These are phyloP conservation scores for Mus minutoides DNA, from an alignment of 2,797 vertebrate genomes.

Conservation along the genomic window DNA sequence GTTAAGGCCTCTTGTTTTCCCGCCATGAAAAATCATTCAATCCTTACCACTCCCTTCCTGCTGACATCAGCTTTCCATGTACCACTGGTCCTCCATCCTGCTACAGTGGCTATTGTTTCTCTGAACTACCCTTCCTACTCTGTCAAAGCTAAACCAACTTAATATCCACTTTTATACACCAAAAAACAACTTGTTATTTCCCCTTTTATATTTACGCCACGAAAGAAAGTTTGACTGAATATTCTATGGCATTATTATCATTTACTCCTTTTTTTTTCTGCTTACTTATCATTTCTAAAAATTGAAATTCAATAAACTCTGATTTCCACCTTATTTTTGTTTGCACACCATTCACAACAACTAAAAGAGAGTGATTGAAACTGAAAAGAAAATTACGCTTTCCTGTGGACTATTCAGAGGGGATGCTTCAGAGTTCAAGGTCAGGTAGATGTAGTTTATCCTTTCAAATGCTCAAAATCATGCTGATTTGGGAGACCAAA, in stretches of 20 bases:
- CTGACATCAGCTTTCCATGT: no score
- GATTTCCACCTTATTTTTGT: not conserved
- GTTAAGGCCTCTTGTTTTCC: not conserved
- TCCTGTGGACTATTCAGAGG: not conserved
- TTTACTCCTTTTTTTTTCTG: not conserved
- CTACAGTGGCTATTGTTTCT: not conserved
- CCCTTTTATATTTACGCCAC: not conserved
- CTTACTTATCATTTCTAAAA: not conserved
- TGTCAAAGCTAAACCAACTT: not conserved
- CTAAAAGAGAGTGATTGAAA: not conserved
- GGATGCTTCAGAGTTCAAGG: not conserved
- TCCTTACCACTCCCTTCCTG: not conserved
- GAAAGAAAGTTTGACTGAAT: not conserved
- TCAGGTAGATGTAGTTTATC: not conserved
- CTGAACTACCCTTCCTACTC: not conserved
- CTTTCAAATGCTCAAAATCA: not conserved
- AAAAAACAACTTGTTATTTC: not conserved
- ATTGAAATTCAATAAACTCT: constrained; percentile 23
- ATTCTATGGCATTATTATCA: not conserved
- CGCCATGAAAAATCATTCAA: not conserved
- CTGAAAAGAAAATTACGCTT: not conserved
- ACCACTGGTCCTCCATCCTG: not conserved
- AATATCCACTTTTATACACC: not conserved
- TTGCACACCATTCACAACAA: not conserved
- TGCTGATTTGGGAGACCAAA: constrained; percentile 14